These are phyloP conservation scores for Archilochus colubris DNA, from an alignment of 2,113 vertebrate genomes.

Conservation along the genomic window DNA sequence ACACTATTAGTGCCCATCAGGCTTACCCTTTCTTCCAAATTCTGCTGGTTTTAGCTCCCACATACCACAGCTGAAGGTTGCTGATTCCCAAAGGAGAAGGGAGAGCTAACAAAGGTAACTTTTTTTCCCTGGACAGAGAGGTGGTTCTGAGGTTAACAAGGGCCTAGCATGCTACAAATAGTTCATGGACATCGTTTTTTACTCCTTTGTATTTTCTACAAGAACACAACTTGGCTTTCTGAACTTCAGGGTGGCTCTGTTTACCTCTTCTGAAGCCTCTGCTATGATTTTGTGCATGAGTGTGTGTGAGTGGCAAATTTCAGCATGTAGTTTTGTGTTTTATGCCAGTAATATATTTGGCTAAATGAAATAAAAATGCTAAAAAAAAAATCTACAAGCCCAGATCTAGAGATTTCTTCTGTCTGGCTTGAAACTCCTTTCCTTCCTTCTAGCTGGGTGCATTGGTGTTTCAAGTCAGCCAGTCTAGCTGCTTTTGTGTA, in stretches of 20 bases:
- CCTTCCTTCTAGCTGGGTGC: not conserved
- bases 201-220: not conserved
- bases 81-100: not conserved
- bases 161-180: not conserved
- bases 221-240: not conserved
- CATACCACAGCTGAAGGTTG: not conserved
- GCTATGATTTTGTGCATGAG: not conserved
- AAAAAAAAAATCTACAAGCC: not conserved
- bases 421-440: not conserved
- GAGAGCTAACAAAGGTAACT: not conserved
- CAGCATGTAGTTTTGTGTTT: not conserved
- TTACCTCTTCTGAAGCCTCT: not conserved
- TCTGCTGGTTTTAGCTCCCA: not conserved
- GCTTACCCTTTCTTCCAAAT: not conserved
- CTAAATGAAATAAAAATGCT: not conserved
- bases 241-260: not conserved
- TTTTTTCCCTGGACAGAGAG: not conserved
- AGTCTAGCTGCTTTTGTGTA: not conserved
- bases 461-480: not conserved
- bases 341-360: not conserved
- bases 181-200: not conserved
- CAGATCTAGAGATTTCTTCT: not conserved
- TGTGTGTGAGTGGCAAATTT: not conserved
- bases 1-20: no score
- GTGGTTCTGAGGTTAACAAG: not conserved